These are phyloP conservation scores for Etheostoma nigrum DNA, from an alignment of 2,797 vertebrate genomes.

Conservation along the genomic window DNA sequence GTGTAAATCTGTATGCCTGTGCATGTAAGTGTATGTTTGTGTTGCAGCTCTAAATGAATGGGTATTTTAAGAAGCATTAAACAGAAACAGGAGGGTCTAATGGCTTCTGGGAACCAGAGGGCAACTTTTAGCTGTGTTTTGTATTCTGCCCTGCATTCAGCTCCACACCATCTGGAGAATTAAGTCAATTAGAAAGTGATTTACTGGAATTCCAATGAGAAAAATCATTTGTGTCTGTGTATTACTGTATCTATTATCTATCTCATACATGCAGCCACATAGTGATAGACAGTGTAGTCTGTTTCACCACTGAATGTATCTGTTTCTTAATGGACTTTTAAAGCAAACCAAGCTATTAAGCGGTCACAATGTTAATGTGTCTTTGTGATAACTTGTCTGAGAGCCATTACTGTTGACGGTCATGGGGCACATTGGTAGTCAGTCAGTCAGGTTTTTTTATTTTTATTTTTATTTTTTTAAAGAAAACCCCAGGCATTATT, in stretches of 20 bases:
- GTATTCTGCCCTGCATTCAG: constrained; percentile 39
- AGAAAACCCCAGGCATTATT: constrained; percentile 48
- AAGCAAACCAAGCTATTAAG: constrained; percentile 51
- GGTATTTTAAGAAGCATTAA: constrained; percentile 50
- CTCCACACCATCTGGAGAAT: constrained; percentile 68
- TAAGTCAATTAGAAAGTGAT: constrained; percentile 68
- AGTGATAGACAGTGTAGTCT: background rate
- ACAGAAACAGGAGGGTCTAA: constrained; percentile 32
- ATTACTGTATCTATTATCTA: constrained; percentile 7
- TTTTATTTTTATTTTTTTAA: constrained; percentile 26
- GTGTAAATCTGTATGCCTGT: constrained; percentile 33
- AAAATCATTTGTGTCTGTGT: constrained; percentile 11
- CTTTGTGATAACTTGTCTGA: constrained; percentile 50
- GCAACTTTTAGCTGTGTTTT: constrained; percentile 38
- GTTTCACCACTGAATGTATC: constrained; percentile 20
- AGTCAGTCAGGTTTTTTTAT: constrained; percentile 51
- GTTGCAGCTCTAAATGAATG: constrained; percentile 24
- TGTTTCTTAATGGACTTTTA: constrained; percentile 48
- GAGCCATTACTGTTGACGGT: constrained; percentile 46
- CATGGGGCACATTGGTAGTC: constrained; percentile 42
- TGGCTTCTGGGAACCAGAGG: constrained; percentile 32
- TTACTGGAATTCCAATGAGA: constrained; percentile 69
- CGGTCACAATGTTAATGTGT: constrained; percentile 57
- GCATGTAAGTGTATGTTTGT: constrained; percentile 11
- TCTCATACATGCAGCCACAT: background rate